Evolutionary conservation across 2,113 vertebrate species (phyloP).

Genomic region (Artemisiospiza belli): DNA sequence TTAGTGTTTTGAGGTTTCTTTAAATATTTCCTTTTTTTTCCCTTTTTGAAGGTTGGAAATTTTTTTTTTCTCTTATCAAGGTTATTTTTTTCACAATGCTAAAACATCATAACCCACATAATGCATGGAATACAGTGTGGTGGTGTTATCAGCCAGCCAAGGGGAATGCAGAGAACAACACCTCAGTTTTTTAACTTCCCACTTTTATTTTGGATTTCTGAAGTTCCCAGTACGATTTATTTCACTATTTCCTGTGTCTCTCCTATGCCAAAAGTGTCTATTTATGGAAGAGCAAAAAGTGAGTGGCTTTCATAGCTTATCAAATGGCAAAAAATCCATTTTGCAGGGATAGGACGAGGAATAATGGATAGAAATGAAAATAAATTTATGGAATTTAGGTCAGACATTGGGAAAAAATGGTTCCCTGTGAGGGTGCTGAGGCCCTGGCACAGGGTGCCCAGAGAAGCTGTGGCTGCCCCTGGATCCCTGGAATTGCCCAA

Average conservation of each 20-base stretch:
- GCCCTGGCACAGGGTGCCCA: no score
- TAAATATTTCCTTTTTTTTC: neutral
- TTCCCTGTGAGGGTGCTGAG: neutral
- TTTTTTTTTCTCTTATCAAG: neutral
- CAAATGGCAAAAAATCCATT: neutral
- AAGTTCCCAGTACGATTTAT: neutral
- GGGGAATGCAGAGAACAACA: neutral
- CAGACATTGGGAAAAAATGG: neutral
- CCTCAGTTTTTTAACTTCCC: neutral
- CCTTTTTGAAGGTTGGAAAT: accelerated
- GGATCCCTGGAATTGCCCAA: neutral
- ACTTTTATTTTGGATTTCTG: neutral
- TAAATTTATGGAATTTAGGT: neutral
- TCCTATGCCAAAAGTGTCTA: neutral
- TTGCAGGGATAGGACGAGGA: neutral
- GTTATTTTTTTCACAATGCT: neutral
- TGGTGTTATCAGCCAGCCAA: neutral
- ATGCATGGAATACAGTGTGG: neutral
- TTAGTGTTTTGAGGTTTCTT: neutral
- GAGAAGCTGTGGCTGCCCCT: neutral
- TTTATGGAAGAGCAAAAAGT: neutral
- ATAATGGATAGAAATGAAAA: neutral
- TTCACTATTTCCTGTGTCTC: neutral
- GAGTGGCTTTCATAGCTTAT: neutral
- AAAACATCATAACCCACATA: neutral